A percentile compares a stretch with the other conserved stretches of the same genome.
Conservation (phyloP, 2,797 vertebrate genomes). For the Dendrocincla tyrannina region DNA sequence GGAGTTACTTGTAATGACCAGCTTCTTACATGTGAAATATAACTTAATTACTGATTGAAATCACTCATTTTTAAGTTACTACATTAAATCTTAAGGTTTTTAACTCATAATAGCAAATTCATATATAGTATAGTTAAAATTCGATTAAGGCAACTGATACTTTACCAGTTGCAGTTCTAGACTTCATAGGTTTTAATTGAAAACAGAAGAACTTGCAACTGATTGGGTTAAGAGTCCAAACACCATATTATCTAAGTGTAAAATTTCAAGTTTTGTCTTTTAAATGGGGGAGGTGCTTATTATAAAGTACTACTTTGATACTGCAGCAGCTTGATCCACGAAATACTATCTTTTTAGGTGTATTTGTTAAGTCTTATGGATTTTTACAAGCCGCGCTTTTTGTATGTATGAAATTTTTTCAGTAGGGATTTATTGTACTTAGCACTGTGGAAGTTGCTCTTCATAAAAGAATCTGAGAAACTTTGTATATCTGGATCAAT, state of each 20-base stretch:
- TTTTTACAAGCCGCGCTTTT: constrained; percentile 38
- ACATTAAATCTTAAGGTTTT: not conserved
- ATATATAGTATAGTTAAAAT: not conserved
- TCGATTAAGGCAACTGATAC: not conserved
- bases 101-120: not conserved
- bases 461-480: not conserved
- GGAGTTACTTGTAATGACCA: not conserved
- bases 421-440: constrained; percentile 37
- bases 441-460: not conserved
- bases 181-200: not conserved
- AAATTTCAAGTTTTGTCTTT: not conserved
- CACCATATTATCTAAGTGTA: not conserved
- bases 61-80: not conserved
- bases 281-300: not conserved
- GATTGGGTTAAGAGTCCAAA: not conserved
- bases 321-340: not conserved
- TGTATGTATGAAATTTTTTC: constrained; percentile 33
- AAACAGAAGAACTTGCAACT: not conserved
- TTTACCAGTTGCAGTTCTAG: not conserved
- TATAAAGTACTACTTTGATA: constrained; percentile 4
- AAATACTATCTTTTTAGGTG: not conserved
- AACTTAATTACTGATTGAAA: not conserved
- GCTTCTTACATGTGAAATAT: not conserved
- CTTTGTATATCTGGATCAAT: constrained; percentile 3
- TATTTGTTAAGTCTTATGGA: not conserved